phyloP scores from a whole-genome alignment of 2,888 invertebrate genomes.

The Salpingus planirostris region DNA sequence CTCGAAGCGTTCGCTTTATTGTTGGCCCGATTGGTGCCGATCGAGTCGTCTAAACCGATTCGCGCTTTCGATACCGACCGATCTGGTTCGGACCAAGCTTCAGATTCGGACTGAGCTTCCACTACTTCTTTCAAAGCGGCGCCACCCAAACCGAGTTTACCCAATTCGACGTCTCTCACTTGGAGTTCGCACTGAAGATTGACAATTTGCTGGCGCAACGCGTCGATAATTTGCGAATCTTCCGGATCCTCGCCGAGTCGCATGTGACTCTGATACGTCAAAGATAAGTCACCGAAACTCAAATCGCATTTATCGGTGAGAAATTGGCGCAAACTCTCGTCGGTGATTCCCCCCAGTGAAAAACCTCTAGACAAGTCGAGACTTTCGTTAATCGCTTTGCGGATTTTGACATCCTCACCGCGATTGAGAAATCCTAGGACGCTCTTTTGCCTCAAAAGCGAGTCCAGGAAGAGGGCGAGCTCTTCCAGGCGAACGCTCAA shows the following conservation, averaged over 20 bases:
- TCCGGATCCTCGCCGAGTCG: constrained; percentile 21
- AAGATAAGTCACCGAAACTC: constrained; percentile 15
- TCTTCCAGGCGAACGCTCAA: constrained; percentile 56
- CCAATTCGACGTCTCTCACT: constrained; percentile 35
- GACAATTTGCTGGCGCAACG: constrained; percentile 36
- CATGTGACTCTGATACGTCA: constrained; percentile 35
- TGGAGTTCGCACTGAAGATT: constrained; percentile 36
- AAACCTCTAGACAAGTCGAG: constrained; percentile 47
- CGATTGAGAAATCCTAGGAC: constrained; percentile 46
- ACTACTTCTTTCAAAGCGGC: constrained; percentile 27
- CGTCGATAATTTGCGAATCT: constrained; percentile 25
- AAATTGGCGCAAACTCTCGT: constrained; percentile 44
- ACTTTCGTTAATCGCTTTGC: constrained; percentile 48
- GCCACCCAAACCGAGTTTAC: constrained; percentile 22
- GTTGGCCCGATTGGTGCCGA: background rate
- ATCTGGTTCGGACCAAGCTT: constrained; percentile 83
- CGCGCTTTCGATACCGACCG: constrained; percentile 70
- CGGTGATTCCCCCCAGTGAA: constrained; percentile 37
- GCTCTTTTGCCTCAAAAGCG: constrained; percentile 53
- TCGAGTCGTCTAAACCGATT: constrained; percentile 47
- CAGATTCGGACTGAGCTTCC: constrained; percentile 57
- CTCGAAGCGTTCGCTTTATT: constrained; percentile 2
- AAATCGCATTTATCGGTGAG: constrained; percentile 41
- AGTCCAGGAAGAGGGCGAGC: constrained; percentile 55
- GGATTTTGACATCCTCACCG: constrained; percentile 45